Conservation (phyloP, 2,888 invertebrate species). For the Hedya salicella region DNA sequence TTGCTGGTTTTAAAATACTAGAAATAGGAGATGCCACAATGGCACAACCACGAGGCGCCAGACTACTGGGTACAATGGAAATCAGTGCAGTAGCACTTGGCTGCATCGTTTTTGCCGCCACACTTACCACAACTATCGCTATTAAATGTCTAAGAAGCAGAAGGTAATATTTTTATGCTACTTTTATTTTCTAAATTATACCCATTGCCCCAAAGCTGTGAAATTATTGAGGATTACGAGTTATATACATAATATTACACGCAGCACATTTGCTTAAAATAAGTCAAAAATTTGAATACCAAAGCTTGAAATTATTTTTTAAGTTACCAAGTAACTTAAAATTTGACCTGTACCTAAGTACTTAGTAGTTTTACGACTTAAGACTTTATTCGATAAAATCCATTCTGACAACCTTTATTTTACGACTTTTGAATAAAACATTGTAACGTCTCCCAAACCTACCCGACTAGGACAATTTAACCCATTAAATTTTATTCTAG, state of each 20-base stretch:
- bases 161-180: slow-evolving; percentile 72
- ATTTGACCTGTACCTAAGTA: slow-evolving; percentile 15
- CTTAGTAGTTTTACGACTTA: slow-evolving; percentile 24
- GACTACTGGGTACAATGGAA: slow-evolving; percentile 88
- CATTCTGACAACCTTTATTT: slow-evolving; percentile 27
- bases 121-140: slow-evolving; percentile 91
- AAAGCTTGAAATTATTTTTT: neutral
- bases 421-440: slow-evolving; percentile 47
- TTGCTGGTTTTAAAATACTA: slow-evolving; percentile 88
- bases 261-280: too few relatives aligned
- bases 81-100: slow-evolving; percentile 92
- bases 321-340: neutral
- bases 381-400: slow-evolving; percentile 41
- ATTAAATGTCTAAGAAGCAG: slow-evolving; percentile 88
- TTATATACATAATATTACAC: too few relatives aligned
- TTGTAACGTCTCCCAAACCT: slow-evolving; percentile 35
- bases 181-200: slow-evolving; percentile 4
- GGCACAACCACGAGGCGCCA: slow-evolving; percentile 69
- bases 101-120: slow-evolving; percentile 92
- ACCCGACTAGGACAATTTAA: slow-evolving; percentile 44
- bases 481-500: slow-evolving; percentile 46
- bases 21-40: slow-evolving; percentile 84
- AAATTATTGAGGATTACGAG: too few relatives aligned
- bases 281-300: too few relatives aligned
- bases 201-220: neutral